Conservation (phyloP, 2,797 vertebrate genomes). For the Acanthurus lineatus region DNA sequence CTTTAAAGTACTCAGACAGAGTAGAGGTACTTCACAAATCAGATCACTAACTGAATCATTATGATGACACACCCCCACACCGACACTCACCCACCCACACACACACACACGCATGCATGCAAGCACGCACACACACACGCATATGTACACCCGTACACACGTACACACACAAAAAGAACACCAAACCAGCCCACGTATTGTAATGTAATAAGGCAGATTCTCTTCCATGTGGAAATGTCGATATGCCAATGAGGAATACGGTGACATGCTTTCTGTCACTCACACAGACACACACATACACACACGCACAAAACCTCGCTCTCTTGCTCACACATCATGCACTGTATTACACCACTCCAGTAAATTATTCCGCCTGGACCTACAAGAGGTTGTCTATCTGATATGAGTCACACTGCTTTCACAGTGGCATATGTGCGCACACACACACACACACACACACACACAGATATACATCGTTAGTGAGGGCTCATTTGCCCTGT, state of each 20-base stretch:
- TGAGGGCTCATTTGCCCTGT: neutral
- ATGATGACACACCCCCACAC: neutral
- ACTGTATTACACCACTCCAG: neutral
- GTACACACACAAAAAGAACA: neutral
- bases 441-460: neutral
- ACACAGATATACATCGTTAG: neutral
- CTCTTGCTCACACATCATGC: neutral
- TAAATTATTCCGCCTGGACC: conserved; percentile 18
- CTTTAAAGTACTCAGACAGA: neutral
- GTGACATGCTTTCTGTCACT: conserved; percentile 2
- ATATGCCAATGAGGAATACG: conserved; percentile 24
- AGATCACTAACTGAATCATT: no score
- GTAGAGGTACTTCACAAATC: neutral
- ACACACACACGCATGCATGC: neutral
- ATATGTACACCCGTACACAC: no score
- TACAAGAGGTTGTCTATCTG: conserved; percentile 3
- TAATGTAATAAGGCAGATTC: conserved; percentile 41
- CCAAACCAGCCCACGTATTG: neutral
- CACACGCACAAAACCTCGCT: neutral
- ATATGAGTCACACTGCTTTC: conserved; percentile 2
- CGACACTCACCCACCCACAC: neutral
- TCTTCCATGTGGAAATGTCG: conserved; percentile 60
- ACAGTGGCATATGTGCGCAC: neutral
- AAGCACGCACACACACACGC: neutral
- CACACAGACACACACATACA: no score